phyloP scores from a whole-genome alignment of 2,113 vertebrate genomes.

The Mirza zaza region DNA sequence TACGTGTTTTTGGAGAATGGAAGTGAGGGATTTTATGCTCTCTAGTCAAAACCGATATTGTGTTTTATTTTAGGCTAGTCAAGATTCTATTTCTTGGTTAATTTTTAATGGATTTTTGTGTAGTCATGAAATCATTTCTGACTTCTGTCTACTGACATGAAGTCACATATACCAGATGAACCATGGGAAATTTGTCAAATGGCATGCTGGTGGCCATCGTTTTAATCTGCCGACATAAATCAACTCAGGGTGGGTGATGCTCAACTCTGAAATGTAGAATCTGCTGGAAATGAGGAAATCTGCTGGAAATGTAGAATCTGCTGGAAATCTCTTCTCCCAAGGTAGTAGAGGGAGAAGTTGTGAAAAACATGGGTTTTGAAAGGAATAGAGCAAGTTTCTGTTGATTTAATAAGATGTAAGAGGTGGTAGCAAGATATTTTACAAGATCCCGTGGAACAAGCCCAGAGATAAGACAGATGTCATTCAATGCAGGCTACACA shows the following conservation, averaged over 20 bases:
- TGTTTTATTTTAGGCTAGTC: not conserved
- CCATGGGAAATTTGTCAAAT: not conserved
- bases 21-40: not conserved
- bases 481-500: too few species aligned
- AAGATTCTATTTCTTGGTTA: accelerated
- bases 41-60: not conserved
- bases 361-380: not conserved
- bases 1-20: accelerated
- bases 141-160: not conserved
- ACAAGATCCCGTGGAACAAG: not conserved
- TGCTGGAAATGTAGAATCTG: not conserved
- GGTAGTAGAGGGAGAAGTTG: too few species aligned
- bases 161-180: not conserved
- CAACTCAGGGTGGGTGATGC: not conserved
- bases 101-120: not conserved
- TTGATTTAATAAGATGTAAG: not conserved
- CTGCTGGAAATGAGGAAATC: not conserved
- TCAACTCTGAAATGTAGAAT: not conserved
- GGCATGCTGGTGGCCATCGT: too few species aligned
- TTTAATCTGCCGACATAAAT: not conserved
- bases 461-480: too few species aligned
- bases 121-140: not conserved
- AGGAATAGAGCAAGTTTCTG: not conserved
- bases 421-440: not conserved
- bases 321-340: not conserved